Conservation (phyloP, 2,888 invertebrate species). For the Melieria omissa region DNA sequence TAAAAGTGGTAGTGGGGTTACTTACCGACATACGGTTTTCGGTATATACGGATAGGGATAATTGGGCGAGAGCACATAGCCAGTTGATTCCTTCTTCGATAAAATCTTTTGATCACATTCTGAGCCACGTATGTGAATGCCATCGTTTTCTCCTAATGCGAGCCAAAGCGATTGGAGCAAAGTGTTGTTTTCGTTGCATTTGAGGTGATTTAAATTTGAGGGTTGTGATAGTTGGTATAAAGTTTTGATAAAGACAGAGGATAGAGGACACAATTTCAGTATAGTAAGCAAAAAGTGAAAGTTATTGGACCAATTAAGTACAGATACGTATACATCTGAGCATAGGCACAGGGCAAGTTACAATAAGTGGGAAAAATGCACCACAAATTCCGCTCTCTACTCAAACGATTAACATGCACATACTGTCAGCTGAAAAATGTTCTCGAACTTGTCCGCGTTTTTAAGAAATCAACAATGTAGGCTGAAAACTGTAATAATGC, state of each 20-base stretch:
- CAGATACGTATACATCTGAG: background rate
- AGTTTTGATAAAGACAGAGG: background rate
- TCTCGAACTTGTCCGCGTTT: background rate
- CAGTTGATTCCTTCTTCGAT: slow-evolving; percentile 91
- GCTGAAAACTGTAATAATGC: background rate
- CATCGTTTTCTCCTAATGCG: slow-evolving; percentile 81
- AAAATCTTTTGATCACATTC: slow-evolving; percentile 99
- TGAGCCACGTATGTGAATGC: slow-evolving; percentile 94
- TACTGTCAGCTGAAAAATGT: slow-evolving; percentile 55
- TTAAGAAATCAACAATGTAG: background rate
- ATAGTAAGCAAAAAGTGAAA: too few relatives aligned
- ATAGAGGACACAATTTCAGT: too few relatives aligned
- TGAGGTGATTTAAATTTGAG: slow-evolving; percentile 27
- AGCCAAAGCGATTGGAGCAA: slow-evolving; percentile 35
- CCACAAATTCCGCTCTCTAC: slow-evolving; percentile 47
- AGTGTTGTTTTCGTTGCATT: slow-evolving; percentile 50
- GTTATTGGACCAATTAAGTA: background rate
- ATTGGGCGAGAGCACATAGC: slow-evolving; percentile 94
- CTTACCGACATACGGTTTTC: slow-evolving; percentile 91
- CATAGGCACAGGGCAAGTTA: background rate
- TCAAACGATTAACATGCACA: slow-evolving; percentile 51
- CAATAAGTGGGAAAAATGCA: slow-evolving; percentile 44
- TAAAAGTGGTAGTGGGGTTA: slow-evolving; percentile 33
- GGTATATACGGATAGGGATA: slow-evolving; percentile 95
- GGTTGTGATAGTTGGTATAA: background rate